These are phyloP conservation scores for Tholera decimalis DNA, from an alignment of 2,888 invertebrate species.

Conservation along the genomic window DNA sequence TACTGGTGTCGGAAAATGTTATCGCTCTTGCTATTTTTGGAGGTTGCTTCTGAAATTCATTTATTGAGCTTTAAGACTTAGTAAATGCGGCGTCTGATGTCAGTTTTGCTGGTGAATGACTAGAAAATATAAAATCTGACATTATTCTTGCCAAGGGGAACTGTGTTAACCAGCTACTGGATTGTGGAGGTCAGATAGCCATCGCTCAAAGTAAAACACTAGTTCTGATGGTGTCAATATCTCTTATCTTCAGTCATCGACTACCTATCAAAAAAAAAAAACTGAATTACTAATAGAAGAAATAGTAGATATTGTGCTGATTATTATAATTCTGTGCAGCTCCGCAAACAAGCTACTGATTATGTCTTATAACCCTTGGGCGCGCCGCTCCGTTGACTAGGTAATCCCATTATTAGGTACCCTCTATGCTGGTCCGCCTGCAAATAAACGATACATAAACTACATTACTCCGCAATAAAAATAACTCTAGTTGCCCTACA, in stretches of 20 bases:
- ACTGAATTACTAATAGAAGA: too few species aligned
- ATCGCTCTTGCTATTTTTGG: conserved; percentile 10
- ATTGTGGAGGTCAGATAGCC: too few species aligned
- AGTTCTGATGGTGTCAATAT: too few species aligned
- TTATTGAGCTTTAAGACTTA: conserved; percentile 23
- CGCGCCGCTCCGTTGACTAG: conserved; percentile 21
- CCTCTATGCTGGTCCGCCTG: conserved; percentile 14
- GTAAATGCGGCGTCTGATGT: conserved; percentile 3
- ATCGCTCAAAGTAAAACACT: too few species aligned
- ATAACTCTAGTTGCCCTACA: conserved; percentile 45
- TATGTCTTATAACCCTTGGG: conserved; percentile 39
- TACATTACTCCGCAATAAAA: conserved; percentile 24
- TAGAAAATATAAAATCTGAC: conserved; percentile 11
- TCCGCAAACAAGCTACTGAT: conserved; percentile 40
- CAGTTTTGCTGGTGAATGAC: too few species aligned
- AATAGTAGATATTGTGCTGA: too few species aligned
- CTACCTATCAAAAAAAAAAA: too few species aligned
- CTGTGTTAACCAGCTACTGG: too few species aligned
- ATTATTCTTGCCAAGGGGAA: neutral
- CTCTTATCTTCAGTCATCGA: too few species aligned
- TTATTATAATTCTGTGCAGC: conserved; percentile 23
- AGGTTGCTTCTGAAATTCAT: conserved; percentile 25
- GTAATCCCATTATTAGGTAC: conserved; percentile 47
- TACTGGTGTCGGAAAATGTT: conserved; percentile 26
- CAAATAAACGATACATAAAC: conserved; percentile 30